Evolutionary conservation across 2,113 vertebrate species (phyloP).

Genomic region (Eptesicus fuscus): DNA sequence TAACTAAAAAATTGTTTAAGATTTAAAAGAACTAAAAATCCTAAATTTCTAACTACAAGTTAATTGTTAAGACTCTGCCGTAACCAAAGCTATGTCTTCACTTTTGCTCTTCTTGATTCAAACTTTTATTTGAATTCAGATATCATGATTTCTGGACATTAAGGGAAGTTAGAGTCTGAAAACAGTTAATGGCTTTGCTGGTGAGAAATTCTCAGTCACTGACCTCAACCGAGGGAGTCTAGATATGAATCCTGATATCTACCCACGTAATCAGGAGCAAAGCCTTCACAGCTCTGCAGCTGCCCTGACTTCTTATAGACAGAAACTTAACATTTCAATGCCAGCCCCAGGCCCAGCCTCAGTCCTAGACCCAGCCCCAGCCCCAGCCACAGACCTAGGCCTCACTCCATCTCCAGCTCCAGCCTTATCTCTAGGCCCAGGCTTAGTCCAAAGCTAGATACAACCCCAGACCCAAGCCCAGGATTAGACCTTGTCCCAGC

Average conservation of each 20-base stretch:
- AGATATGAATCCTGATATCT: background rate
- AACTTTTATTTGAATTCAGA: background rate
- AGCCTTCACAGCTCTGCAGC: background rate
- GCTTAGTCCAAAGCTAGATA: background rate
- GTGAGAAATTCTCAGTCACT: background rate
- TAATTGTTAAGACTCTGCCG: background rate
- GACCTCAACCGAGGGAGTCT: background rate
- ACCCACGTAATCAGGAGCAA: background rate
- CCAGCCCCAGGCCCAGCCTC: background rate
- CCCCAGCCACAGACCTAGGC: background rate
- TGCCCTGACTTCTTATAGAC: background rate
- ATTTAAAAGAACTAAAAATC: background rate
- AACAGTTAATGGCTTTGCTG: background rate
- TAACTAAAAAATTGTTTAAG: background rate
- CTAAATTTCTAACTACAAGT: background rate
- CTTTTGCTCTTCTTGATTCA: background rate
- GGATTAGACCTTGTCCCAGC: fast-evolving
- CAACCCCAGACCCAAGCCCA: background rate
- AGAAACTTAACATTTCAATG: background rate
- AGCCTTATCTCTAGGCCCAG: background rate
- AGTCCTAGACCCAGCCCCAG: background rate
- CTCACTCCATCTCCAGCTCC: background rate
- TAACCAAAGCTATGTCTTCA: background rate
- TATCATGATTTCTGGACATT: background rate
- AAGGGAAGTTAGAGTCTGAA: background rate